A percentile compares a stretch with the other conserved stretches of the same genome.
phyloP scores from a whole-genome alignment of 2,888 invertebrate species.

The Cryptops parisi region DNA sequence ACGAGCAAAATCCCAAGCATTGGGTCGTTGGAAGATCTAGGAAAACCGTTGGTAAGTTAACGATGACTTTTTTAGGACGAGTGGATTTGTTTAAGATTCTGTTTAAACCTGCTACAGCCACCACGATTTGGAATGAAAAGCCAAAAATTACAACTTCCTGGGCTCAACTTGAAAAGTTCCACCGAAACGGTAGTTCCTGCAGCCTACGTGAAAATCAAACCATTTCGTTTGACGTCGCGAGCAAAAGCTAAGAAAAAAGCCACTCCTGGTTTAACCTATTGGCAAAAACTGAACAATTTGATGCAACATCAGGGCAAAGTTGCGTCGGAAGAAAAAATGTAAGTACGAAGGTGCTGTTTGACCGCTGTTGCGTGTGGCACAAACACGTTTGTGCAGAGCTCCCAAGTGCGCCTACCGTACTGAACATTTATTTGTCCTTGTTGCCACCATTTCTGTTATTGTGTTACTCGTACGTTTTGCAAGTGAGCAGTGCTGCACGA shows the following conservation, averaged over 20 bases:
- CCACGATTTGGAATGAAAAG: background rate
- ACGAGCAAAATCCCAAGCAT: background rate
- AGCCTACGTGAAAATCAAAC: background rate
- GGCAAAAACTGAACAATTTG: conserved; percentile 5
- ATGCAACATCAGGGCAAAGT: background rate
- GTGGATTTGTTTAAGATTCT: too few species aligned
- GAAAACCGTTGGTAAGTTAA: conserved; percentile 6
- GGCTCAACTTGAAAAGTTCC: background rate
- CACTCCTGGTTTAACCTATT: conserved; percentile 1
- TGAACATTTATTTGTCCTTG: too few species aligned
- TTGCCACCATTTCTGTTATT: too few species aligned
- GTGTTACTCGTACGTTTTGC: too few species aligned
- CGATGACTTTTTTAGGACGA: too few species aligned
- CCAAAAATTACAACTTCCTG: background rate
- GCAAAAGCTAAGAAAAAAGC: background rate
- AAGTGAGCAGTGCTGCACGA: too few species aligned
- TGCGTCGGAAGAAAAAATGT: background rate
- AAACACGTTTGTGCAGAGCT: too few species aligned
- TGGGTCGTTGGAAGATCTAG: conserved; percentile 8
- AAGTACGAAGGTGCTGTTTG: too few species aligned
- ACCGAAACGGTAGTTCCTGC: background rate
- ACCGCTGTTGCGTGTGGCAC: too few species aligned
- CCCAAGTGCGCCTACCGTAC: too few species aligned
- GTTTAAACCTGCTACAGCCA: too few species aligned
- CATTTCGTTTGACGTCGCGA: background rate